Evolutionary conservation across 2,888 invertebrate genomes (phyloP).

Genomic region (Rhaphigaster nebulosa): DNA sequence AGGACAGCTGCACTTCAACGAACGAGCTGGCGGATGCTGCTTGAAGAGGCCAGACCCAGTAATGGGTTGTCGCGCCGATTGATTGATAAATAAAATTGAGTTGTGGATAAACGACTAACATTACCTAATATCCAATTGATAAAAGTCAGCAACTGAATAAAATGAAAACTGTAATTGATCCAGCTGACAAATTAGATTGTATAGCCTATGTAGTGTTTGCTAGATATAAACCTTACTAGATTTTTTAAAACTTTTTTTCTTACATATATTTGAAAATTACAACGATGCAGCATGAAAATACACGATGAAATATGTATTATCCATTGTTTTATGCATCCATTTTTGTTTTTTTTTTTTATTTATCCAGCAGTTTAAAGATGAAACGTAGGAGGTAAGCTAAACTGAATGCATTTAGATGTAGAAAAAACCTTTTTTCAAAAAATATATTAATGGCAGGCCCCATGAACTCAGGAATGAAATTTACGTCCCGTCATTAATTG

Average conservation of each 20-base stretch:
- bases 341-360: not conserved
- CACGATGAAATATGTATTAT: not conserved
- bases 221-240: not conserved
- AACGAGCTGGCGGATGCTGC: no score
- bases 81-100: no score
- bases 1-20: no score
- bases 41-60: no score
- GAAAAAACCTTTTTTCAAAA: not conserved
- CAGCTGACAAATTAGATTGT: not conserved
- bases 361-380: not conserved
- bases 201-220: not conserved
- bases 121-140: not conserved
- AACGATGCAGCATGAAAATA: not conserved
- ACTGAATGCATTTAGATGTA: not conserved
- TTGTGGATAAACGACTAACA: not conserved
- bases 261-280: conserved; percentile 1
- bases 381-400: conserved; percentile 17
- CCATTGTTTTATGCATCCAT: conserved; percentile 14
- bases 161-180: not conserved
- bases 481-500: conserved; percentile 50
- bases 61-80: no score
- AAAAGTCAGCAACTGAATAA: not conserved
- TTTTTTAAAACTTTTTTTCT: not conserved
- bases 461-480: conserved; percentile 5
- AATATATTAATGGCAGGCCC: conserved; percentile 22